Base-by-base conservation (phyloP, 2,888 invertebrate genomes). In the Tethea ocularis region DNA sequence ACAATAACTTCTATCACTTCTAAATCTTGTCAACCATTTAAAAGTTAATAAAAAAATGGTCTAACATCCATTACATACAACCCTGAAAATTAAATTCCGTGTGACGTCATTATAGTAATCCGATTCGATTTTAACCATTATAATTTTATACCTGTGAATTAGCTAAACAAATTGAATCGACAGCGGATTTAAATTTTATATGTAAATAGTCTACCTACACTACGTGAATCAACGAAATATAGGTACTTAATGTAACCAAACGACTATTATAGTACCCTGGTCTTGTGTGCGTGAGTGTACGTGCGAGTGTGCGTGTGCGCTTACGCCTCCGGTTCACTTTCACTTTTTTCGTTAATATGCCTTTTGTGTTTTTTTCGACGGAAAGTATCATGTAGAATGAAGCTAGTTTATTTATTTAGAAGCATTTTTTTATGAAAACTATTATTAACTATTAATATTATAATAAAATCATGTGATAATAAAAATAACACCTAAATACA, bases 301-400 rank as follows among this genome's bases (percentile, higher is more conserved):
- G 56, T 60, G 52, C 53, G 57, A 62, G 68, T 71, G 77, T 71
- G 71, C 61, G 71, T 73, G 80, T 71, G 77, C 68, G 77, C 74
- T 67, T 63, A 72, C 60, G 74, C 59, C 67, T 66, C 69, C 71
- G 68, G 62, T 70, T 64, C 62, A 84, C 92, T 93, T 92, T 92
- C 92, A 91, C 91, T 92, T 91, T 90, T 89, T 89, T 89, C 85
- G 88, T 88, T 86, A 84, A 86, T 88, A 88, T 82, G 86, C 86
- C 91, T 89, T 91, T 91, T 91, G 91, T 91, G 87, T 87, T 87
- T 85, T 87, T 87, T 46, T 46, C 20, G 3, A 46, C 0, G 91
- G 88, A 87, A 66, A 83, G 81, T 63, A 67, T 82, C 83, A 89
- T 88, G 86, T 74, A 52, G 66, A 59, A 79, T 70, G 71, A 60